Evolutionary conservation across 2,113 vertebrate species (phyloP), one percentile per base, ranked within the genome.

Genomic region (Ciconia maguari): DNA sequence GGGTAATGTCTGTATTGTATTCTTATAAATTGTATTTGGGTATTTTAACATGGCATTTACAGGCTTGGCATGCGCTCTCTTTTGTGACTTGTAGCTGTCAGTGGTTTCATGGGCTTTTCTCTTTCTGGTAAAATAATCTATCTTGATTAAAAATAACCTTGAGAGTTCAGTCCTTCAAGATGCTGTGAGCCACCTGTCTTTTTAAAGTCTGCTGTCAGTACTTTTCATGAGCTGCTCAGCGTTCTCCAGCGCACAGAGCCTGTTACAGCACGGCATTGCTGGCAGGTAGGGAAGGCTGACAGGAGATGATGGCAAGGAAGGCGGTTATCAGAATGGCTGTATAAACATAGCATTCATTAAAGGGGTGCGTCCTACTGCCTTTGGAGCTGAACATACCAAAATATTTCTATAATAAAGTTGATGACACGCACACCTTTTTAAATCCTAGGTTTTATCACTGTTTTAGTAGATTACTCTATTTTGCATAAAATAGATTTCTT

Each of bases 311-410:
- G 87, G 36, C 49, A 30, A 10, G 68, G 34, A 30, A 51, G 55
- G 46, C 4, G 17, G 14, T 21, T 0, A 18, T 5, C 48, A 55
- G 26, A 22, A 13, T 8, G 72, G 42, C 60, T 74, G 61, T 24
- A 22, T 20, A 10, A 36, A 2, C 0, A 5, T 4, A 18, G 49
- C 66, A 7, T 2, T 60, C 34, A 6, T 21, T 58, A 10, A 4
- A 21, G 25, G 44, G 51, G 6, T 20, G 75, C 10, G 0, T 48
- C 34, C 55, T 65, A 4, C 61, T 55, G 64, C 48, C 62, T 32
- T 1, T 18, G 54, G 49, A 83, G 49, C 66, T 70, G 57, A 78
- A 81, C 0, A 0, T 24, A 30, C 55, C 69, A 7, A 30, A 70
- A 51, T 16, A 36, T 6, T 57, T 9, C 69, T 54, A 3, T 57